phyloP scores from a whole-genome alignment of 1,140 invertebrate species.

The Drosophila kanapiae region DNA sequence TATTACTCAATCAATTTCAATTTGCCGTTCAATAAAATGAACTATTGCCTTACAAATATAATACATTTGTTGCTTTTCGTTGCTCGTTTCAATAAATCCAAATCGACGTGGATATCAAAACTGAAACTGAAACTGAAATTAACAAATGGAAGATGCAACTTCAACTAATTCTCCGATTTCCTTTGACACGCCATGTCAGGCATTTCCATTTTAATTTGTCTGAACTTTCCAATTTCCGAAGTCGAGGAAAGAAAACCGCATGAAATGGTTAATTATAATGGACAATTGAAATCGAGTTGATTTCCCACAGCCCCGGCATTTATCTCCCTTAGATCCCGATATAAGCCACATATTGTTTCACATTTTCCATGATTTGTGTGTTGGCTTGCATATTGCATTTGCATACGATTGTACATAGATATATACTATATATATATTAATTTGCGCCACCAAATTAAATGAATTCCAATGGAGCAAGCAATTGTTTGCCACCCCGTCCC shows the following conservation, averaged over 20 bases:
- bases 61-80: slow-evolving; percentile 15
- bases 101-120: slow-evolving; percentile 2
- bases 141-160: slow-evolving; percentile 20
- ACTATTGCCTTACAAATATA: slow-evolving; percentile 24
- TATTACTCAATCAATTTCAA: slow-evolving; percentile 36
- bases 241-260: slow-evolving; percentile 36
- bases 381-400: slow-evolving; percentile 10
- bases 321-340: slow-evolving; percentile 7
- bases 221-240: slow-evolving; percentile 66
- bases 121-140: not conserved
- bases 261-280: slow-evolving; percentile 75
- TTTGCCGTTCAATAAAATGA: slow-evolving; percentile 36
- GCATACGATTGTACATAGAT: slow-evolving; percentile 6
- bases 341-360: slow-evolving; percentile 30
- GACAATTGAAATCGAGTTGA: slow-evolving; percentile 60
- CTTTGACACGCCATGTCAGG: not conserved
- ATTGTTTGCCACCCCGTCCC: slow-evolving; percentile 28
- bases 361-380: slow-evolving; percentile 38
- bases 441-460: slow-evolving; percentile 61
- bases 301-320: slow-evolving; percentile 10
- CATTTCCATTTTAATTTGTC: slow-evolving; percentile 56
- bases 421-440: slow-evolving; percentile 40
- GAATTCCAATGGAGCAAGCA: slow-evolving; percentile 51
- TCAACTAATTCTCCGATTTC: slow-evolving; percentile 20
- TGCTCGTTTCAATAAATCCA: slow-evolving; percentile 12